Conservation (phyloP, 2,113 vertebrate genomes). For the Amazona vittata region DNA sequence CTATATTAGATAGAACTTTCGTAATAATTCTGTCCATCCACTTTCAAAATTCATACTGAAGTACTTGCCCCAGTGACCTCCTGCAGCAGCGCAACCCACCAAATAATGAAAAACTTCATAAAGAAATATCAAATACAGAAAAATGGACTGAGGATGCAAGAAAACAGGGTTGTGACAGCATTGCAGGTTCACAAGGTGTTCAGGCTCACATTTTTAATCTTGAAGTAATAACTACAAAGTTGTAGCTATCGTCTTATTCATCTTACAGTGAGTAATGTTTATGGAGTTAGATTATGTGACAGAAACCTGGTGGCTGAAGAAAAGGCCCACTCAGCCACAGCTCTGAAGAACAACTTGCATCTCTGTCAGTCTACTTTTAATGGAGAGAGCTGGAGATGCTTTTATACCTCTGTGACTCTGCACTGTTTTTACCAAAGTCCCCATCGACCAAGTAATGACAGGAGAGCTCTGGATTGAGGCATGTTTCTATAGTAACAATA, state of each 20-base stretch:
- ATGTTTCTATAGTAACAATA: constrained; percentile 36
- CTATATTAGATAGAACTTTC: background rate
- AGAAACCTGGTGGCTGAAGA: background rate
- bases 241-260: background rate
- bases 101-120: background rate
- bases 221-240: background rate
- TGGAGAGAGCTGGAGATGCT: background rate
- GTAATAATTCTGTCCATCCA: background rate
- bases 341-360: background rate
- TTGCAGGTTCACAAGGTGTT: background rate
- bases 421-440: background rate
- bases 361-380: background rate
- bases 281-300: background rate
- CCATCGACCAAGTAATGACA: background rate
- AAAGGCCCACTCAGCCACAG: background rate
- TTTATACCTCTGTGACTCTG: background rate
- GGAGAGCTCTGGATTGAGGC: background rate
- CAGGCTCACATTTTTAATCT: background rate
- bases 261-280: background rate
- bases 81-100: background rate
- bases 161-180: background rate
- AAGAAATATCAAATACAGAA: background rate
- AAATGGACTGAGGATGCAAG: background rate
- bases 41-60: background rate
- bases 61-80: background rate